Evolutionary conservation across 2,113 vertebrate species (phyloP).

Genomic region (Tragelaphus imberbis): DNA sequence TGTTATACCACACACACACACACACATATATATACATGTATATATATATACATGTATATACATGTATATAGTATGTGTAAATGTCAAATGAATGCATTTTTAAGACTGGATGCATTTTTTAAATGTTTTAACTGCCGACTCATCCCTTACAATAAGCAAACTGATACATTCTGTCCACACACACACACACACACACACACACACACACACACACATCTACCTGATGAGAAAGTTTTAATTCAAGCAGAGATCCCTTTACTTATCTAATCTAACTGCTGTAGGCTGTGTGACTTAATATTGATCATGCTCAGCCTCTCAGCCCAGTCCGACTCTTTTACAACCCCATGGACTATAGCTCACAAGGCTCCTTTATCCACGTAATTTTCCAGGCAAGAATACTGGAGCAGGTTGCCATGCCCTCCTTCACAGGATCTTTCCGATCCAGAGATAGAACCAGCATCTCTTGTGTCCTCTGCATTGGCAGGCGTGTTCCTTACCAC

Average conservation of each 20-base stretch:
- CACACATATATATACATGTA: accelerated
- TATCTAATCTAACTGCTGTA: neutral
- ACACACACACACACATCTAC: neutral
- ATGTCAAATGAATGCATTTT: neutral
- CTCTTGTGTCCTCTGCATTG: neutral
- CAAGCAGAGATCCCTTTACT: neutral
- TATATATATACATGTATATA: no score
- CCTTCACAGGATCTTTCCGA: neutral
- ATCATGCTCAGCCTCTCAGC: neutral
- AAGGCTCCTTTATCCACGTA: neutral
- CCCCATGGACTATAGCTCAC: neutral
- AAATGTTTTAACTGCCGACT: neutral
- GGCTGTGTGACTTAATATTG: neutral
- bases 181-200: neutral
- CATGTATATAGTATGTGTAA: neutral
- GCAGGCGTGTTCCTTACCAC: neutral
- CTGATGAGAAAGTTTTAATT: neutral
- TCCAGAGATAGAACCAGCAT: neutral
- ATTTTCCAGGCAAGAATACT: neutral
- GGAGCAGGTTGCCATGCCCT: neutral
- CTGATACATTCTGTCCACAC: neutral
- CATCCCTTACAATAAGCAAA: neutral
- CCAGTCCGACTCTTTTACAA: neutral
- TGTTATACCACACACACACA: neutral
- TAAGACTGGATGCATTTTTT: neutral